phyloP scores from a whole-genome alignment of 2,888 invertebrate species.

The Xanthia togata region DNA sequence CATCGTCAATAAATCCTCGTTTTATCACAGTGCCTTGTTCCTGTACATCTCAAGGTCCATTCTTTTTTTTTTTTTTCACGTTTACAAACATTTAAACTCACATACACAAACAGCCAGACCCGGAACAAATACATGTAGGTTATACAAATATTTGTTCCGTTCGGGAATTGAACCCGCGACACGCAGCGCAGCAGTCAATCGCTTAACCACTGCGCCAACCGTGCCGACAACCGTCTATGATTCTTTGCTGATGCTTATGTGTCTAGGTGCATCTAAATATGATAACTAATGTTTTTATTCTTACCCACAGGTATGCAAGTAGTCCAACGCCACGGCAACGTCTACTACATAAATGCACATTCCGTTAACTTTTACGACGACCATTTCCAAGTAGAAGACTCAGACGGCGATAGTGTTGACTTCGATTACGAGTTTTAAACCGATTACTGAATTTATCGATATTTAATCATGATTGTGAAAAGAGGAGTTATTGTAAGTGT shows the following conservation, averaged over 20 bases:
- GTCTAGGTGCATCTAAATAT: too few relatives aligned
- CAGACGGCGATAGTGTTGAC: conserved; percentile 86
- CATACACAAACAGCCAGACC: too few relatives aligned
- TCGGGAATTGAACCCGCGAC: too few relatives aligned
- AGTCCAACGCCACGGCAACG: conserved; percentile 80
- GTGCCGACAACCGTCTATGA: too few relatives aligned
- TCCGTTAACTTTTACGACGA: conserved; percentile 85
- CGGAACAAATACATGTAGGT: too few relatives aligned
- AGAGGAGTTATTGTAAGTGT: conserved; percentile 41
- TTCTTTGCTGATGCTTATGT: too few relatives aligned
- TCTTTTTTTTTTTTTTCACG: too few relatives aligned
- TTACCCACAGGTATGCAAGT: conserved; percentile 79
- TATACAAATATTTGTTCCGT: too few relatives aligned
- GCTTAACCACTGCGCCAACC: too few relatives aligned
- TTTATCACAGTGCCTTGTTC: background rate
- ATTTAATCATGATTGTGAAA: conserved; percentile 49
- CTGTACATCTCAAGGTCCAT: background rate
- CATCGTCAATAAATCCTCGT: background rate
- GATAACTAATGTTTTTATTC: background rate
- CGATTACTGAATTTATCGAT: conserved; percentile 27
- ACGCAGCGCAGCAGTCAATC: too few relatives aligned
- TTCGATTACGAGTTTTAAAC: conserved; percentile 86
- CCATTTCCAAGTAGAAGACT: conserved; percentile 81
- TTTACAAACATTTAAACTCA: too few relatives aligned
- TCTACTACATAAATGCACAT: conserved; percentile 84